A percentile compares a stretch with the other conserved stretches of the same genome.
Conservation (phyloP, 2,888 invertebrate genomes). For the Stenchaetothrips biformis region DNA sequence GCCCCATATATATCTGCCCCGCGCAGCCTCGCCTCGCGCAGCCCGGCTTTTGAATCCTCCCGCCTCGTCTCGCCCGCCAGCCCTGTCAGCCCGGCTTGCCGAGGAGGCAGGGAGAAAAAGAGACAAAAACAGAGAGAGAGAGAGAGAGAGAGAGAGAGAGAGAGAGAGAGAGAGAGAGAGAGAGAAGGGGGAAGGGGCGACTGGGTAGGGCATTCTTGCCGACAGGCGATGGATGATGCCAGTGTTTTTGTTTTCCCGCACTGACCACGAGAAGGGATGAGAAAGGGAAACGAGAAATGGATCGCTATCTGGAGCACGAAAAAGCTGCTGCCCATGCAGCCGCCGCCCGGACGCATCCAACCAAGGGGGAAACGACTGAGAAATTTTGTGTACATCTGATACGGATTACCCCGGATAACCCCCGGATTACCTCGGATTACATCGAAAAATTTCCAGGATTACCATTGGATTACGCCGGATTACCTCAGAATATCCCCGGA, state of each 20-base stretch:
- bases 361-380: too few species aligned
- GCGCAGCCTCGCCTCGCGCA: not conserved
- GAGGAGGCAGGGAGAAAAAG: too few species aligned
- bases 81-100: not conserved
- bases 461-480: too few species aligned
- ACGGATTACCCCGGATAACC: too few species aligned
- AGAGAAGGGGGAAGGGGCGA: not conserved
- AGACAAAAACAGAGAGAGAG: too few species aligned
- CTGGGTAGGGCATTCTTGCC: not conserved
- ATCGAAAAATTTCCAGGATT: too few species aligned
- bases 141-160: too few species aligned
- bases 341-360: too few species aligned
- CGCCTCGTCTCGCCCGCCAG: not conserved
- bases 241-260: constrained; percentile 3
- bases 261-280: not conserved
- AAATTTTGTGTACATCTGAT: too few species aligned
- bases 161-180: too few species aligned
- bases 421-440: too few species aligned
- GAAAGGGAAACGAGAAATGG: not conserved
- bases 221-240: constrained; percentile 17
- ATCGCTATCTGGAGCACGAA: not conserved
- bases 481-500: too few species aligned
- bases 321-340: not conserved
- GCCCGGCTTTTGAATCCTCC: constrained; percentile 9
- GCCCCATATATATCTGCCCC: not conserved